Evolutionary conservation across 2,113 vertebrate genomes (phyloP), one percentile per base, ranked within the genome.

Genomic region (Fregetta grallaria): DNA sequence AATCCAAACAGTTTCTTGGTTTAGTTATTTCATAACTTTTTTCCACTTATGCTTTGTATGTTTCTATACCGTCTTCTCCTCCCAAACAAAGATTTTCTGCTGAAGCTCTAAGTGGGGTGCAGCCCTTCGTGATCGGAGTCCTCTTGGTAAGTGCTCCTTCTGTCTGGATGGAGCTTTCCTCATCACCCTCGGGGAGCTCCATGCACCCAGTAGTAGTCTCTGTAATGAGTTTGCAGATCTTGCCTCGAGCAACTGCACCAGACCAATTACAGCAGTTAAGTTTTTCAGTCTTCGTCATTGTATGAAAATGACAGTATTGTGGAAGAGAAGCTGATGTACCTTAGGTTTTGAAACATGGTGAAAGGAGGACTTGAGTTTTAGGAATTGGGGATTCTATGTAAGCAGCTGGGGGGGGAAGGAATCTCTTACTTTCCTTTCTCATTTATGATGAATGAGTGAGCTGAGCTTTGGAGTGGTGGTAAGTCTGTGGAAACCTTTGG

Each of bases 111-210:
- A 26, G 34, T 10, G 23, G 12, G 25, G 10, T 50, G 44, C 77
- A 59, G 50, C 38, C 21, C 25, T 66, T 72, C 0, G 7, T 13
- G 19, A 32, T 34, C 15, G 21, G 20, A 52, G 38, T 40, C 30
- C 23, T 34, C 45, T 16, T 17, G 38, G 38, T 30, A 53, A 47
- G 40, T 9, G 14, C 34, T 65, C 11, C 19, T 6, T 45, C 40
- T 40, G 6, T 30, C 15, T 58, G 38, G 9, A 3, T 9, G 13
- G 44, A 50, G 44, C 78, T 78, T 67, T 65, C 25, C 34, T 63
- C 15, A 3, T 47, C 6, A 1, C 1, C 1, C 50, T 12, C 1
- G 3, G 16, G 45, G 26, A 42, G 61, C 29, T 62, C 36, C 59
- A 7, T 3, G 3, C 25, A 29, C 45, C 68, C 11, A 3, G 23